Evolutionary conservation across 2,797 vertebrate genomes (phyloP), one percentile per base, ranked within the genome.

Genomic region (Danio tinwini): DNA sequence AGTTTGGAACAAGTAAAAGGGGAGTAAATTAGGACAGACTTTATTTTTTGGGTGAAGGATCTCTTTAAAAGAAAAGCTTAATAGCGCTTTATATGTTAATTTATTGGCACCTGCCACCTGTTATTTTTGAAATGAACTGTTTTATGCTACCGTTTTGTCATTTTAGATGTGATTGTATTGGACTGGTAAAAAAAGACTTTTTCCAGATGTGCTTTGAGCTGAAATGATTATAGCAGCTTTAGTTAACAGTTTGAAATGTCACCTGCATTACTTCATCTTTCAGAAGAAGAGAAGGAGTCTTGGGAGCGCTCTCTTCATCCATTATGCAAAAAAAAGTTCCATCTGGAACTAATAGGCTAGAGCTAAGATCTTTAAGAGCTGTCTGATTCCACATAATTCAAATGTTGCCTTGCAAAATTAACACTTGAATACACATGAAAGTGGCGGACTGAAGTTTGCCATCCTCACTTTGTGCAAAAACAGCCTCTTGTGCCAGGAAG

Each of bases 191-290:
- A 78, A 29, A 56, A 10, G 5, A n/a, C 7, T 73, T 81, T 68
- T 73, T 68, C 29, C 42, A 61, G 39, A 59, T 76, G 61, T 63
- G 49, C 50, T 42, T 7, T 72, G 19, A 68, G 65, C 21, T 73
- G 71, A 76, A 81, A 53, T 67, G n/a, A 73, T 59, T 42, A 44
- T 55, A 59, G 21, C 61, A 16, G 52, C 45, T n/a, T 76, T 59
- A 4, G 55, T 47, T 50, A 52, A 70, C 55, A 14, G 12, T 55
- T 29, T 68, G 9, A 77, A 47, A 67, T 74, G 67, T 50, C 65
- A 61, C 68, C 47, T 76, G 59, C 19, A 16, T 72, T 44, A 56
- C 44, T 80, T 85, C 76, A 80, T 74, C 72, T 77, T 71, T 19
- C 62, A 61, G 29, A 80, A 55, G 44, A 55, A 71, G 40, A 83